These are phyloP conservation scores for Eupithecia centaureata DNA, from an alignment of 2,888 invertebrate genomes.

Conservation along the genomic window DNA sequence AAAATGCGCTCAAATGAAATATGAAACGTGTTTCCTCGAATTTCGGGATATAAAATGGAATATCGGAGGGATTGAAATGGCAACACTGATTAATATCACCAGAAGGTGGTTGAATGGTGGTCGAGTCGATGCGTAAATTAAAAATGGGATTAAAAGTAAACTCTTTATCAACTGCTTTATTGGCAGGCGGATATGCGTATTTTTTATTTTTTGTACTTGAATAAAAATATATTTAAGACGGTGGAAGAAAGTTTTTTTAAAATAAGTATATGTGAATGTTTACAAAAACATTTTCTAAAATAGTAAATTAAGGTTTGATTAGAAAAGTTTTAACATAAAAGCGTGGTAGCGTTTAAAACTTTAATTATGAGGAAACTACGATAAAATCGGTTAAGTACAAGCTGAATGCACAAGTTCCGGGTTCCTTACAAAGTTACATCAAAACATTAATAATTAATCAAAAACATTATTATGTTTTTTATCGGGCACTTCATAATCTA, in stretches of 20 bases:
- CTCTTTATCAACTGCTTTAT: conserved; percentile 2
- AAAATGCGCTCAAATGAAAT: conserved; percentile 18
- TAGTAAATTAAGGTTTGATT: background rate
- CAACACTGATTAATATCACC: conserved; percentile 40
- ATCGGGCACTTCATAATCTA: background rate
- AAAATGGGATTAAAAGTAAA: conserved; percentile 34
- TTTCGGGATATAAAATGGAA: conserved; percentile 24
- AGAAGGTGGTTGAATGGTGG: conserved; percentile 29
- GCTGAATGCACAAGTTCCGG: background rate
- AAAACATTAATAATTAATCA: background rate
- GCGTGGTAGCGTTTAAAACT: background rate
- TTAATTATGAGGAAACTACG: background rate
- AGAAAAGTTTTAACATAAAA: background rate
- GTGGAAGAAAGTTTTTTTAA: too few relatives aligned
- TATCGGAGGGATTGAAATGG: conserved; percentile 34
- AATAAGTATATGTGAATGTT: too few relatives aligned
- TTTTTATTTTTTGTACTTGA: too few relatives aligned
- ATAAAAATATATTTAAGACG: too few relatives aligned
- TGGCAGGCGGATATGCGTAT: too few relatives aligned
- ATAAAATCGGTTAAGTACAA: background rate
- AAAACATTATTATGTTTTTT: background rate
- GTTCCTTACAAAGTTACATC: background rate
- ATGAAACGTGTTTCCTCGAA: conserved; percentile 26
- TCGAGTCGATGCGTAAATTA: conserved; percentile 37
- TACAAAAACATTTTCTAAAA: background rate